These are phyloP conservation scores for Troides helena DNA, from an alignment of 2,888 invertebrate species.

Conservation along the genomic window DNA sequence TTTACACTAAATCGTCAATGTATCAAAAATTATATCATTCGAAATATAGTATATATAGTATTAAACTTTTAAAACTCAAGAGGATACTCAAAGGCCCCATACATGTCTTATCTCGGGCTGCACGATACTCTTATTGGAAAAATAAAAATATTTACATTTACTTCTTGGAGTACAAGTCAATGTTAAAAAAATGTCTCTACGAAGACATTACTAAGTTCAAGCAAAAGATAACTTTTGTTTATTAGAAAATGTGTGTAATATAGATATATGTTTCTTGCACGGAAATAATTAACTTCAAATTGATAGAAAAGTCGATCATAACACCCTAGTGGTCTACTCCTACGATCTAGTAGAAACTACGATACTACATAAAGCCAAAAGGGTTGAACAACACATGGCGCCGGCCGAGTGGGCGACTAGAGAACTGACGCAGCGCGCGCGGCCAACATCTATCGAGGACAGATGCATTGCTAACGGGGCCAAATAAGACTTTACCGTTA, in stretches of 20 bases:
- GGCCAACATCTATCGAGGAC: conserved; percentile 75
- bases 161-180: conserved; percentile 70
- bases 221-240: conserved; percentile 69
- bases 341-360: conserved; percentile 77
- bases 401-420: conserved; percentile 51
- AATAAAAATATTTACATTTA: conserved; percentile 75
- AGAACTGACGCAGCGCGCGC: conserved; percentile 43
- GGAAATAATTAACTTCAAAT: conserved; percentile 74
- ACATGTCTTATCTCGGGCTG: conserved; percentile 71
- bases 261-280: conserved; percentile 75
- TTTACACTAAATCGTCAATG: conserved; percentile 61
- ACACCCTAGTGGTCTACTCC: conserved; percentile 80
- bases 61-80: conserved; percentile 56
- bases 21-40: conserved; percentile 68
- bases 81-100: conserved; percentile 71
- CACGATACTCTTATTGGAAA: conserved; percentile 51
- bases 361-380: conserved; percentile 77
- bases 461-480: conserved; percentile 82
- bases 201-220: conserved; percentile 76
- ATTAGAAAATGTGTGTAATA: conserved; percentile 73
- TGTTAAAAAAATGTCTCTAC: conserved; percentile 75
- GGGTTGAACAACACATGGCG: conserved; percentile 74
- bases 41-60: conserved; percentile 46
- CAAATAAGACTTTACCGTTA: conserved; percentile 80
- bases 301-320: conserved; percentile 78